Evolutionary conservation across 2,797 vertebrate species (phyloP).

Genomic region (Morelia viridis): DNA sequence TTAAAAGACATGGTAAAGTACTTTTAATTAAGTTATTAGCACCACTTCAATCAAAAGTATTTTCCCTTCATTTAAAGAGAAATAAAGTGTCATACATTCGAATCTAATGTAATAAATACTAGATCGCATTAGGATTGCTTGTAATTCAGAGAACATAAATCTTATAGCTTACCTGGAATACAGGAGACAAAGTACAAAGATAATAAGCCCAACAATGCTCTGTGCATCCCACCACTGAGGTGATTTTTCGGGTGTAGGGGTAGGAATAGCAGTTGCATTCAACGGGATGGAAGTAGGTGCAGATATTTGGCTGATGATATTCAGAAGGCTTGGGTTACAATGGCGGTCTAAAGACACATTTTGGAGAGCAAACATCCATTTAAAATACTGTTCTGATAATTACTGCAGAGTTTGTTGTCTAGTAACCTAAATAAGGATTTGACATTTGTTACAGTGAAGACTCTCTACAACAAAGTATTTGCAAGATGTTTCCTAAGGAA

Average conservation of each 20-base stretch:
- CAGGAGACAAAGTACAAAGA: conserved; percentile 88
- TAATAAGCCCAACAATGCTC: conserved; percentile 79
- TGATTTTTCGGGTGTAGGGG: conserved; percentile 60
- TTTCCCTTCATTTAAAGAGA: background rate
- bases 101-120: background rate
- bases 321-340: conserved; percentile 89
- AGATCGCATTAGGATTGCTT: background rate
- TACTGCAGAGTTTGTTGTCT: background rate
- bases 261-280: conserved; percentile 77
- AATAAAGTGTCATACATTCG: background rate
- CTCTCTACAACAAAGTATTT: background rate
- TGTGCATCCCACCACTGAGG: conserved; percentile 86
- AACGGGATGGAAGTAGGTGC: conserved; percentile 73
- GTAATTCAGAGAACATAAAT: background rate
- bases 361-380: conserved; percentile 2
- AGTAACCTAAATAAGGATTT: background rate
- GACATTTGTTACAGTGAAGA: background rate
- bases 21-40: background rate
- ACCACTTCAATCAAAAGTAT: background rate
- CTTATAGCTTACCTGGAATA: conserved; percentile 86
- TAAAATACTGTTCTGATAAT: background rate
- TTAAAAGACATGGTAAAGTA: background rate
- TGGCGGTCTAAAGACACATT: conserved; percentile 74
- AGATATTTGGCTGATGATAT: conserved; percentile 80
- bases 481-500: background rate